A percentile compares a stretch with the other conserved stretches of the same genome.
Conservation (phyloP, 2,113 vertebrate species). For the Odocoileus hemionus region DNA sequence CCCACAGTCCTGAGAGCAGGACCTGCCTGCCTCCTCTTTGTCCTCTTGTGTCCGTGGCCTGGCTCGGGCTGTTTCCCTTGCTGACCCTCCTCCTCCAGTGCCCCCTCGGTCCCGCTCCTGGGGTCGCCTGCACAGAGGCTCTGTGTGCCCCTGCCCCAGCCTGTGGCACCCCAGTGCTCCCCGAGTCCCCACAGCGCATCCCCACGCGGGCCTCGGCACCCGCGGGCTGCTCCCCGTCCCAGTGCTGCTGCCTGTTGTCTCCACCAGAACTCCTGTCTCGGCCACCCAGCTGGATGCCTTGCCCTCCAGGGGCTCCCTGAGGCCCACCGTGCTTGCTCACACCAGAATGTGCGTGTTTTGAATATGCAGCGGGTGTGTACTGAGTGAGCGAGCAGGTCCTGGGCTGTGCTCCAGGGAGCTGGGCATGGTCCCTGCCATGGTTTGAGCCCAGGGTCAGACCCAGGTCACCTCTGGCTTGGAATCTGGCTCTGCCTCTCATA, state of each 20-base stretch:
- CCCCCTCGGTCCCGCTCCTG: no score
- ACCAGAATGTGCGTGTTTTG: neutral
- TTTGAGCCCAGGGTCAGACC: neutral
- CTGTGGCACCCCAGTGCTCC: neutral
- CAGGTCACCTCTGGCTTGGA: neutral
- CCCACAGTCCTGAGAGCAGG: neutral
- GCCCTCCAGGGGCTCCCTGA: neutral
- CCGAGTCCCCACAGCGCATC: no score
- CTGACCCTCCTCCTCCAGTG: neutral
- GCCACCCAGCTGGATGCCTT: neutral
- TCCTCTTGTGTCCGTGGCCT: neutral
- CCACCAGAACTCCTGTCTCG: neutral
- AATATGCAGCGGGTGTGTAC: neutral
- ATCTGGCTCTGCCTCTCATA: neutral
- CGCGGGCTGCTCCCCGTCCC: neutral
- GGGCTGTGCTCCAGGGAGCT: neutral
- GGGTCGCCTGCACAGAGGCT: neutral
- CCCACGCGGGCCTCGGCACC: neutral
- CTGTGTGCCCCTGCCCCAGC: neutral
- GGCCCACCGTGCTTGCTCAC: fast-evolving
- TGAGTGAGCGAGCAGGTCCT: neutral
- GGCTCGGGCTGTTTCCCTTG: neutral
- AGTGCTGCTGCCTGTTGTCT: neutral
- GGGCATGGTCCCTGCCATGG: no score
- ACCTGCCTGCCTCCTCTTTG: fast-evolving